phyloP scores from a whole-genome alignment of 1,140 invertebrate genomes.

The Cardiocondyla obscurior region DNA sequence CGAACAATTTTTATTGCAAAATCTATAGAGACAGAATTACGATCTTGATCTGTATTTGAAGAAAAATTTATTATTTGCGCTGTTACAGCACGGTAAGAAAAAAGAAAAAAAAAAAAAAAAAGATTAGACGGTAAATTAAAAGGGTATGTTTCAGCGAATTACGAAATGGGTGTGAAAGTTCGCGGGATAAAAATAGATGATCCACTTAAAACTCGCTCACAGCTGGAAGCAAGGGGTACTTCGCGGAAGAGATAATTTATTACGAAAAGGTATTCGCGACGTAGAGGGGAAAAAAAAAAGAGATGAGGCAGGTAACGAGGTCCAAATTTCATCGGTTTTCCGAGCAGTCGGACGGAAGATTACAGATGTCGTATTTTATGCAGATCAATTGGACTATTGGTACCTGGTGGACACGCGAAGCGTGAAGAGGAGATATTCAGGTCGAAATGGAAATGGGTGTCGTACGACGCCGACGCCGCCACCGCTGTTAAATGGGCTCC shows the following conservation, averaged over 20 bases:
- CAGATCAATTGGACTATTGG: constrained; percentile 58
- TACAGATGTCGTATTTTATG: constrained; percentile 60
- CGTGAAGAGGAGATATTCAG: constrained; percentile 66
- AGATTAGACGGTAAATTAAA: background rate
- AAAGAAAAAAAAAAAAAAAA: background rate
- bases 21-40: background rate
- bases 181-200: background rate
- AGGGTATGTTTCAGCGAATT: background rate
- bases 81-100: no score
- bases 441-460: constrained; percentile 69
- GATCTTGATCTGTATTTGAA: background rate
- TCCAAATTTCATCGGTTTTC: constrained; percentile 50
- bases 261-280: background rate
- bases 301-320: no score
- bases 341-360: constrained; percentile 34
- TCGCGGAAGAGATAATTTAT: background rate
- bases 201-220: background rate
- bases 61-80: background rate
- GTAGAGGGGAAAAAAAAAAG: background rate
- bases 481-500: constrained; percentile 70
- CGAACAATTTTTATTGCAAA: constrained; percentile 11
- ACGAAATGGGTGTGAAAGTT: background rate
- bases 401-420: constrained; percentile 61
- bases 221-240: background rate
- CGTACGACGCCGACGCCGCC: constrained; percentile 47